Conservation (phyloP, 1,140 invertebrate genomes). For the Zophobas atratus region DNA sequence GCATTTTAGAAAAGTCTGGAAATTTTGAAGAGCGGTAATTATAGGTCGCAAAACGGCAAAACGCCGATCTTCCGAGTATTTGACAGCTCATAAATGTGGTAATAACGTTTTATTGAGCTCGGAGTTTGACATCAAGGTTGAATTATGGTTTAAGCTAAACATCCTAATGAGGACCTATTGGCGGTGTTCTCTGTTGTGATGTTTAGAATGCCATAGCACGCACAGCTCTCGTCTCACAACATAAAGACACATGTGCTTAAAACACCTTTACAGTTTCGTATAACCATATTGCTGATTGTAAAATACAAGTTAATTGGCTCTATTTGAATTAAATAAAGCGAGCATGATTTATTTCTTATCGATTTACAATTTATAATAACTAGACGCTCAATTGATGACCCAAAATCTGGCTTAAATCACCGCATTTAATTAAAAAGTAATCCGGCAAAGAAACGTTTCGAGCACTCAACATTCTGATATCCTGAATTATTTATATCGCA, state of each 20-base stretch:
- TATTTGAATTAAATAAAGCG: conserved; percentile 17
- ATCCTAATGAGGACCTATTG: conserved; percentile 65
- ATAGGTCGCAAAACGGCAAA: conserved; percentile 58
- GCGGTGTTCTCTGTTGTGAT: conserved; percentile 57
- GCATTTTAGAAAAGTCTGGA: conserved; percentile 37
- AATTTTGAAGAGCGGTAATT: conserved; percentile 60
- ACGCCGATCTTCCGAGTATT: conserved; percentile 52
- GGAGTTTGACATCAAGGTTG: conserved; percentile 62
- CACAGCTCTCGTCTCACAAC: conserved; percentile 36
- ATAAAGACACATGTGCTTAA: conserved; percentile 47
- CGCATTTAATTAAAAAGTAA: conserved; percentile 19
- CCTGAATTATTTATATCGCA: conserved; percentile 48
- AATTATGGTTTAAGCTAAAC: conserved; percentile 62
- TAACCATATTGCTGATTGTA: conserved; percentile 52
- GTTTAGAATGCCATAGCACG: conserved; percentile 47
- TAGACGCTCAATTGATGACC: conserved; percentile 16
- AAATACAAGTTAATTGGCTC: conserved; percentile 44
- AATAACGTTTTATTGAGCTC: conserved; percentile 61
- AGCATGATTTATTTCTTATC: conserved; percentile 49
- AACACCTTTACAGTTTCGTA: conserved; percentile 49
- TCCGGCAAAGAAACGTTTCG: conserved; percentile 2
- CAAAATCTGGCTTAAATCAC: not conserved
- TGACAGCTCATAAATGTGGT: conserved; percentile 63
- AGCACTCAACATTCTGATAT: conserved; percentile 39
- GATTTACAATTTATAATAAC: conserved; percentile 48